Conservation (phyloP, 2,888 invertebrate genomes). For the Drosophila pullipes region DNA sequence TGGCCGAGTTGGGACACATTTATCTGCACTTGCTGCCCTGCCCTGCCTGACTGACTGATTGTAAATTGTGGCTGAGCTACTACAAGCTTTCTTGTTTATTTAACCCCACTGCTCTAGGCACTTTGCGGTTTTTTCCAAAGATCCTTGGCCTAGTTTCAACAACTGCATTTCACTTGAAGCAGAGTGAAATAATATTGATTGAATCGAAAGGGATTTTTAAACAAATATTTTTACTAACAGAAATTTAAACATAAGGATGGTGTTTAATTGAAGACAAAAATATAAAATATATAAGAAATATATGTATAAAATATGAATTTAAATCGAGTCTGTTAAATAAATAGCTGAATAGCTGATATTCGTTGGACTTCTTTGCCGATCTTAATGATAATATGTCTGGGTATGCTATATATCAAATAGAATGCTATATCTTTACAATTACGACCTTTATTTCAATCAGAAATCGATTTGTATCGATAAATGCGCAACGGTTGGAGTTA, state of each 20-base stretch:
- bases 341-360: no score
- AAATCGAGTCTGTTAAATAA: background rate
- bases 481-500: background rate
- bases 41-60: background rate
- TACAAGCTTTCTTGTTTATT: slow-evolving; percentile 47
- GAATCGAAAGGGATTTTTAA: background rate
- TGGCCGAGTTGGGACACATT: slow-evolving; percentile 49
- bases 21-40: slow-evolving; percentile 38
- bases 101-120: slow-evolving; percentile 11
- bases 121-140: slow-evolving; percentile 22
- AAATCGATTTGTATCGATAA: background rate
- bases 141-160: slow-evolving; percentile 52
- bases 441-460: background rate
- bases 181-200: background rate
- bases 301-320: background rate
- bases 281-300: background rate
- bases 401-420: background rate
- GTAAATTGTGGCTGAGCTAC: slow-evolving; percentile 24
- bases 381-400: no score
- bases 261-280: background rate
- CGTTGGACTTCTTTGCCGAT: no score
- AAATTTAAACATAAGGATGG: background rate
- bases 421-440: background rate
- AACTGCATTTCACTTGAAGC: background rate
- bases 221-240: background rate